phyloP scores from a whole-genome alignment of 2,888 invertebrate species.

The Atrina japonica region DNA sequence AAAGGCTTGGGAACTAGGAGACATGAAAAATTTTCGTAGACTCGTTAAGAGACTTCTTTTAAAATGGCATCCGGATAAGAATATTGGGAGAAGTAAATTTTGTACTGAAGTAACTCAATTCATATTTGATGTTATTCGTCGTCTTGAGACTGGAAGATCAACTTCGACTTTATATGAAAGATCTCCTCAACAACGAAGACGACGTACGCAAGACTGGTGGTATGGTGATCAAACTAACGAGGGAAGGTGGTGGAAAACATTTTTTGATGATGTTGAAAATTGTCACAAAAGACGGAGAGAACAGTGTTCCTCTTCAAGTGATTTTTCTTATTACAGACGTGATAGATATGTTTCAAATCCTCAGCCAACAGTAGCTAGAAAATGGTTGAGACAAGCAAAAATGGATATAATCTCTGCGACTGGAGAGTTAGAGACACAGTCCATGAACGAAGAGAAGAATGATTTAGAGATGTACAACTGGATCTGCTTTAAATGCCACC shows the following conservation, averaged over 20 bases:
- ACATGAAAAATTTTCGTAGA: no score
- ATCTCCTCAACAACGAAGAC: no score
- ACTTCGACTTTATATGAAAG: no score
- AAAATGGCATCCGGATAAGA: constrained; percentile 66
- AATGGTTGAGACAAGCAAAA: constrained; percentile 31
- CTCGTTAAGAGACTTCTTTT: constrained; percentile 53
- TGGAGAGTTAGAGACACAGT: constrained; percentile 21
- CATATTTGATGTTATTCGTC: constrained; percentile 47
- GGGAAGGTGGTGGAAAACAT: not conserved
- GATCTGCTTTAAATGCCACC: constrained; percentile 35
- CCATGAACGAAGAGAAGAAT: not conserved
- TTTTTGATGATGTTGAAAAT: constrained; percentile 12
- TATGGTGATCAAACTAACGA: not conserved
- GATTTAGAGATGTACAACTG: constrained; percentile 26
- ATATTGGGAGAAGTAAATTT: constrained; percentile 40
- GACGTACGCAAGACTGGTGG: not conserved
- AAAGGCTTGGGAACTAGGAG: constrained; percentile 19
- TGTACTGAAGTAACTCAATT: constrained; percentile 56
- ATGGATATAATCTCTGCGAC: constrained; percentile 36
- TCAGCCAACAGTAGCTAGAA: constrained; percentile 19
- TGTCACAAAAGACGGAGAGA: not conserved
- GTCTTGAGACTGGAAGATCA: constrained; percentile 46
- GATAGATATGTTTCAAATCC: constrained; percentile 2
- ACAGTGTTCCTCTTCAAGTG: not conserved
- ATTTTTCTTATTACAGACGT: not conserved